Evolutionary conservation across 2,113 vertebrate genomes (phyloP).

Genomic region (Mormyrus lacerda): DNA sequence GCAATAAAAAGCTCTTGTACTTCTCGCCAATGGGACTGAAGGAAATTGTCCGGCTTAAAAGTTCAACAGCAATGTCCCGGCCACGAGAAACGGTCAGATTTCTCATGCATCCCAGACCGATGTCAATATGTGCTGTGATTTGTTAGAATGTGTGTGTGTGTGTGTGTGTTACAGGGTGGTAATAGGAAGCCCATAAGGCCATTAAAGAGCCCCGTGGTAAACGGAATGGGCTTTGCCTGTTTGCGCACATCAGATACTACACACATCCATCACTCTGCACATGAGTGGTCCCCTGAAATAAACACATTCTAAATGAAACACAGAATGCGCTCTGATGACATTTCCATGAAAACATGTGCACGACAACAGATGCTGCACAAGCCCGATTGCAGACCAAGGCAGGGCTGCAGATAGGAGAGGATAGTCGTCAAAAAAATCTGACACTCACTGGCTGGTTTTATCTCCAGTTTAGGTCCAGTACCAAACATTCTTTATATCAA

Average conservation of each 20-base stretch:
- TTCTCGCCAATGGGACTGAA: not conserved
- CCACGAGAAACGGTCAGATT: not conserved
- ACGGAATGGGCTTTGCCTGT: conserved; percentile 8
- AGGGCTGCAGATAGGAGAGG: not conserved
- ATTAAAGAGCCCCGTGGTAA: conserved; percentile 19
- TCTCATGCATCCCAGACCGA: not conserved
- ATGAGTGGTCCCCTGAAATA: conserved; percentile 15
- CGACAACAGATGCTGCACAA: conserved; percentile 16
- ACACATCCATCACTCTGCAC: conserved; percentile 15
- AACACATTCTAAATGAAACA: conserved; percentile 22
- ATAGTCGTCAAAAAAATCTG: not conserved
- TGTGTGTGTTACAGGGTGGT: not conserved
- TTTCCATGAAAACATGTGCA: conserved; percentile 23
- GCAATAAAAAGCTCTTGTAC: not conserved
- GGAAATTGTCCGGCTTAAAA: not conserved
- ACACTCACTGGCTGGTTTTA: not conserved
- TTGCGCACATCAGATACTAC: conserved; percentile 9
- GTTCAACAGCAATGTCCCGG: not conserved
- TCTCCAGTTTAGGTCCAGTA: not conserved
- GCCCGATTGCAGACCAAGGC: not conserved
- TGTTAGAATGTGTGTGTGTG: not conserved
- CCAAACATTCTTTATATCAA: not conserved
- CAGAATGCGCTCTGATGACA: conserved; percentile 18
- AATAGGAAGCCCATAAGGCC: conserved; percentile 7
- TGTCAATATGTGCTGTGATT: not conserved